These are phyloP conservation scores for Zoanthus solanderi DNA, from an alignment of 92 coral and sea anemone species.

Conservation along the genomic window DNA sequence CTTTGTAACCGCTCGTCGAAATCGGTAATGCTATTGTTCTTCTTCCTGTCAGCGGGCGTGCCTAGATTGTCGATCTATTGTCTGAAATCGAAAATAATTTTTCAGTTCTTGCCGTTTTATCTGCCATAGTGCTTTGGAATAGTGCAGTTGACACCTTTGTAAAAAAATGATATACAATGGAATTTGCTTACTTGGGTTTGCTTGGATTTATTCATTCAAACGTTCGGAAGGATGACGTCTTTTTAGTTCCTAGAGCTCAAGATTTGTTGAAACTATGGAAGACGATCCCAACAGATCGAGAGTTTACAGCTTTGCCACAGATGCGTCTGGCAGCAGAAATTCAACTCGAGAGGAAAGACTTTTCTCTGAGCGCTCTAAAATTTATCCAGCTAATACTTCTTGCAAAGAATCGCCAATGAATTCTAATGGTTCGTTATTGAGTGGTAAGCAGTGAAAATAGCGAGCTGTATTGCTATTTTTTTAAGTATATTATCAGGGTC, in stretches of 20 bases:
- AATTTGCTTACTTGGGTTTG: not conserved
- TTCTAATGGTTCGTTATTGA: not conserved
- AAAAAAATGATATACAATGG: not conserved
- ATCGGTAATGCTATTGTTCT: not conserved
- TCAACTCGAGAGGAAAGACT: not conserved
- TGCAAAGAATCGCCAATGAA: not conserved
- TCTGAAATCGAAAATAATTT: not conserved
- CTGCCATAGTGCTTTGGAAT: conserved; percentile 15
- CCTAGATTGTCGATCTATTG: conserved; percentile 21
- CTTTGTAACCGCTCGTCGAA: conserved; percentile 14
- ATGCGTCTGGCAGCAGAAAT: not conserved
- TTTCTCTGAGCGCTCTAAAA: conserved; percentile 20
- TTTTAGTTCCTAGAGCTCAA: not conserved
- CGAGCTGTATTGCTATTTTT: not conserved
- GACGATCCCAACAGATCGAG: not conserved
- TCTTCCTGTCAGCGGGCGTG: conserved; percentile 32
- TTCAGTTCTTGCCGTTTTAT: conserved; percentile 1
- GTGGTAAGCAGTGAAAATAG: conserved; percentile 19
- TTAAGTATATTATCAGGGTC: not conserved
- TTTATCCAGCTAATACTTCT: not conserved
- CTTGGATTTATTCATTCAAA: not conserved
- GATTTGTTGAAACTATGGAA: not conserved
- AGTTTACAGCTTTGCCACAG: not conserved
- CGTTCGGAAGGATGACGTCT: not conserved
- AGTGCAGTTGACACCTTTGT: not conserved